Evolutionary conservation across 2,888 invertebrate species (phyloP), one percentile per base, ranked within the genome.

Genomic region (Lysandra bellargus): DNA sequence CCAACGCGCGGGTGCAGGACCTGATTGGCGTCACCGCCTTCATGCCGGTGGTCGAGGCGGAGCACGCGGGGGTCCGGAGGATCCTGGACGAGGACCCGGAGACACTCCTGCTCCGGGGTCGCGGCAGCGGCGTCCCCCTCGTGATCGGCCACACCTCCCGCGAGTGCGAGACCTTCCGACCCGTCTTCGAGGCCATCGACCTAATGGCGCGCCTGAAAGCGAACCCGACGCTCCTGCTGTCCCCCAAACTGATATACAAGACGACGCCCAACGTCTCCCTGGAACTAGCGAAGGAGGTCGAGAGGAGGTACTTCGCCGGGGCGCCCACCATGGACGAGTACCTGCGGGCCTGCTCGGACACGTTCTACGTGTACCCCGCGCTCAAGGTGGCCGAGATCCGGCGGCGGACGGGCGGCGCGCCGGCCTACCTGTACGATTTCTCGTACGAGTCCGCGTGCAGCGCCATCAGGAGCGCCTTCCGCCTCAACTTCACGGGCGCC

Each of bases 391-490:
- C 89, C 0, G 82, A 86, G 81, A 82, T 80, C 64, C 84, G 90
- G 37, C 83, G 84, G 12, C 80, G 81, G 14, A 82, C 81, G 12
- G 84, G 82, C 0, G 91, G 89, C 2, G 92, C 93, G 4, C 92
- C 95, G 0, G 90, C 94, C 1, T 96, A 89, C 81, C 85, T 95
- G 83, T 96, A 95, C 85, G 90, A 95, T 82, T 96, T 95, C 83
- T 88, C 92, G 6, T 96, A 95, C 80, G 90, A 94, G 49, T 92
- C 95, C 0, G 89, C 92, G 7, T 84, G 91, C 80, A 95, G 95
- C 53, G 87, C 94, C 1, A 89, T 95, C 78, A 95, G 95, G 83
- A 87, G 92, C 61, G 85, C 85, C 0, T 84, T 82, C 7, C 88
- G 89, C 80, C 82, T 92, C 33, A 86, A 89, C 1, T 89, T 93